These are phyloP conservation scores for Sebastes steindachneri DNA, from an alignment of 2,797 vertebrate genomes.

Conservation along the genomic window DNA sequence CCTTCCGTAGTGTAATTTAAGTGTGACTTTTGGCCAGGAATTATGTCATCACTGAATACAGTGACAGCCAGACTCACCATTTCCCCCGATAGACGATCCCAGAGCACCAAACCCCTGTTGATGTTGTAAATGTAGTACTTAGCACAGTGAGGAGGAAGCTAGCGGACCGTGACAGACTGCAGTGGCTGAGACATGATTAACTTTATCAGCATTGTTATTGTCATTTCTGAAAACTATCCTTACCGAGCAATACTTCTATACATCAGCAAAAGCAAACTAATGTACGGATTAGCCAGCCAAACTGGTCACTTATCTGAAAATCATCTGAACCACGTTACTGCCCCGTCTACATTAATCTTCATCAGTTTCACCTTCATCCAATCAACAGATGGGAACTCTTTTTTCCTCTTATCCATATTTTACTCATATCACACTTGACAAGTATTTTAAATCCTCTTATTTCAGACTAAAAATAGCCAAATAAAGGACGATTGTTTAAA, in stretches of 20 bases:
- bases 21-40: slow-evolving; percentile 64
- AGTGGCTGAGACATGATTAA: slow-evolving; percentile 56
- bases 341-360: slow-evolving; percentile 9
- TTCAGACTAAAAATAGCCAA: neutral
- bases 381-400: neutral
- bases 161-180: slow-evolving; percentile 60
- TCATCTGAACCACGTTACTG: neutral
- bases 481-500: neutral
- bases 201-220: slow-evolving; percentile 21
- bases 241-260: neutral
- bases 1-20: slow-evolving; percentile 66
- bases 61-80: slow-evolving; percentile 46
- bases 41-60: slow-evolving; percentile 58
- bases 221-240: neutral
- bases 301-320: neutral
- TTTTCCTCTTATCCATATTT: slow-evolving; percentile 12
- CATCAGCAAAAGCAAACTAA: neutral
- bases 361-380: slow-evolving; percentile 43
- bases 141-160: slow-evolving; percentile 24
- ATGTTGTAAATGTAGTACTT: slow-evolving; percentile 51
- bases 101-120: slow-evolving; percentile 45
- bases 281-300: neutral
- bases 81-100: slow-evolving; percentile 55
- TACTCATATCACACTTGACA: slow-evolving; percentile 25
- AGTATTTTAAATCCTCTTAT: slow-evolving; percentile 44